phyloP scores from a whole-genome alignment of 2,888 invertebrate species.

The Andrena camellia region DNA sequence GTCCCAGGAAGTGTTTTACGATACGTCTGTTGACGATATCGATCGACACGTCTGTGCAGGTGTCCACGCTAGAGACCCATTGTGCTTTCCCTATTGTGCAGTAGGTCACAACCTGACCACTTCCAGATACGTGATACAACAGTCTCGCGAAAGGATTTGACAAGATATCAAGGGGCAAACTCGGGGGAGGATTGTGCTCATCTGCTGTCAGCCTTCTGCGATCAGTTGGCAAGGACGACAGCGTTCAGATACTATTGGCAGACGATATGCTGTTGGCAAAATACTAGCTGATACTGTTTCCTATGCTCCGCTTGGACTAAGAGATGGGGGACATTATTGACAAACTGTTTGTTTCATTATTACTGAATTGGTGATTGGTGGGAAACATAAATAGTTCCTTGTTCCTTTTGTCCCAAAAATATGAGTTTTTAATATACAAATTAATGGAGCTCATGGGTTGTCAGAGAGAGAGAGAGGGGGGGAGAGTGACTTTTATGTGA shows the following conservation, averaged over 20 bases:
- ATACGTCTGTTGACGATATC: conserved; percentile 29
- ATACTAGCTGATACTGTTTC: conserved; percentile 28
- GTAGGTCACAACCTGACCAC: conserved; percentile 18
- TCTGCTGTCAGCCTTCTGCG: conserved; percentile 2
- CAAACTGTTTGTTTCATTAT: too few species aligned
- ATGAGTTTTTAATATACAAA: too few species aligned
- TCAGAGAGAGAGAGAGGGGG: too few species aligned
- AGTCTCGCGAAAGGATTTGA: conserved; percentile 58
- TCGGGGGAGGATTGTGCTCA: conserved; percentile 23
- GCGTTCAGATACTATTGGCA: neutral
- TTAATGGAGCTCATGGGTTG: too few species aligned
- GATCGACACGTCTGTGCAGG: conserved; percentile 17
- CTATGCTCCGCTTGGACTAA: neutral
- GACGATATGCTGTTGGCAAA: conserved; percentile 11
- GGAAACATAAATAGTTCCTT: too few species aligned
- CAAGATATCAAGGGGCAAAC: conserved; percentile 53
- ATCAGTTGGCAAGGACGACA: conserved; percentile 3
- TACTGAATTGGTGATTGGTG: too few species aligned
- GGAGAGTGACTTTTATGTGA: too few species aligned
- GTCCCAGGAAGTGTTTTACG: conserved; percentile 19
- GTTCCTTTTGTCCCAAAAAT: too few species aligned
- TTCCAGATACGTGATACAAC: conserved; percentile 49
- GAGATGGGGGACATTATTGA: too few species aligned
- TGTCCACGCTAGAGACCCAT: conserved; percentile 5
- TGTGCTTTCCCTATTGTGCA: conserved; percentile 32